phyloP scores from a whole-genome alignment of 2,113 vertebrate species.

The Orycteropus afer region DNA sequence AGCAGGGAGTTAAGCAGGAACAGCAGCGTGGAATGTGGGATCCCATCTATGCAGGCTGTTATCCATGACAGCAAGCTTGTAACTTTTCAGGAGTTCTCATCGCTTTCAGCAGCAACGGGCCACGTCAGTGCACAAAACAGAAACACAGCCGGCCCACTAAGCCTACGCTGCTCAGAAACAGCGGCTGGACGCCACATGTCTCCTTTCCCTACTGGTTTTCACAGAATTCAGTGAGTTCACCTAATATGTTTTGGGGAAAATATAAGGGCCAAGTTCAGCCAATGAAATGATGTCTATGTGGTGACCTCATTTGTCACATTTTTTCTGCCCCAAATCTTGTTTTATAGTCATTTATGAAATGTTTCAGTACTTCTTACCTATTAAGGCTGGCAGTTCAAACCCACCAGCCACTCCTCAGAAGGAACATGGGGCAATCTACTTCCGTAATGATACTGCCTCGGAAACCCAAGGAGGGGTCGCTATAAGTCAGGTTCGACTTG shows the following conservation, averaged over 20 bases:
- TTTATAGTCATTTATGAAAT: slow-evolving; percentile 84
- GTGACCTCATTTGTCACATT: slow-evolving; percentile 85
- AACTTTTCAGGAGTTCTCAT: slow-evolving; percentile 76
- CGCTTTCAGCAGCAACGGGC: slow-evolving; percentile 75
- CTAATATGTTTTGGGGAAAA: slow-evolving; percentile 83
- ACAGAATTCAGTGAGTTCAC: slow-evolving; percentile 86
- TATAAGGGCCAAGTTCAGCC: slow-evolving; percentile 84
- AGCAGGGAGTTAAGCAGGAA: slow-evolving; percentile 40
- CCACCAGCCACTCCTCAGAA: too few species aligned
- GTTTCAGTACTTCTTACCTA: slow-evolving; percentile 82
- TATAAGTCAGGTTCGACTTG: too few species aligned
- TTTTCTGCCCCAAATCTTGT: slow-evolving; percentile 82
- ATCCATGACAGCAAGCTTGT: slow-evolving; percentile 59
- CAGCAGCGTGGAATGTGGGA: slow-evolving; percentile 52
- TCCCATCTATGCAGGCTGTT: slow-evolving; percentile 13
- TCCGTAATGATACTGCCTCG: too few species aligned
- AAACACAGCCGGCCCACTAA: slow-evolving; percentile 71
- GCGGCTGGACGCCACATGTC: slow-evolving; percentile 85
- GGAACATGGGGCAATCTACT: too few species aligned
- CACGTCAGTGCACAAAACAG: slow-evolving; percentile 68
- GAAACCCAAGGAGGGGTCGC: too few species aligned
- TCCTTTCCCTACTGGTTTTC: slow-evolving; percentile 84
- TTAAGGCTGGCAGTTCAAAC: too few species aligned
- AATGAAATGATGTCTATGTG: slow-evolving; percentile 81
- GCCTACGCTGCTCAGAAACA: slow-evolving; percentile 72